phyloP scores from a whole-genome alignment of 1,140 invertebrate species.

The Brachionus rubens region DNA sequence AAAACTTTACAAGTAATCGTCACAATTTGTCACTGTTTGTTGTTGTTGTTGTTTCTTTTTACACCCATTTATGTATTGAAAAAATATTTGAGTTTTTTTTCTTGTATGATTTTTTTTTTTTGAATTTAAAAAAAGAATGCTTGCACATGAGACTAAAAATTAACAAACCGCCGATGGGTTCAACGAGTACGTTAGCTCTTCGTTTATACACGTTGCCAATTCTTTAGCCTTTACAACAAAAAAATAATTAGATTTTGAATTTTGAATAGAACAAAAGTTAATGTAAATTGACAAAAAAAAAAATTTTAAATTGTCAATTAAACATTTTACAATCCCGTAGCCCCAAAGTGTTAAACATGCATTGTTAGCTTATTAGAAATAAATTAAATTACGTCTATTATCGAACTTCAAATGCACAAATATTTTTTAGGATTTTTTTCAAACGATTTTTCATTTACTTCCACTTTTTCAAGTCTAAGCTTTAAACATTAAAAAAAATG shows the following conservation, averaged over 20 bases:
- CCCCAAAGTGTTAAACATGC: no score
- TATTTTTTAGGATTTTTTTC: slow-evolving; percentile 23
- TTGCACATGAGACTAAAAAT: slow-evolving; percentile 40
- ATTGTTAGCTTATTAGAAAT: not conserved
- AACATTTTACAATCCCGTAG: no score
- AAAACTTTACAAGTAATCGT: no score
- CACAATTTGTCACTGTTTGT: no score
- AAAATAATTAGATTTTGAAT: not conserved
- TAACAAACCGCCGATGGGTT: slow-evolving; percentile 43
- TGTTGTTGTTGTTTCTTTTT: no score
- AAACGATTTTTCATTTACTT: slow-evolving; percentile 32
- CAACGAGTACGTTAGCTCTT: slow-evolving; percentile 33
- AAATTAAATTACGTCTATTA: slow-evolving; percentile 37
- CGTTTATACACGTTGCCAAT: slow-evolving; percentile 28
- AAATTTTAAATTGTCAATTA: no score
- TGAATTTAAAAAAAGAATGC: not conserved
- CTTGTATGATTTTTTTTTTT: no score
- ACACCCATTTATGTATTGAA: slow-evolving; percentile 21
- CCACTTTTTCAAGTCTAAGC: slow-evolving; percentile 14
- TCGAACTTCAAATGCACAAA: slow-evolving; percentile 34
- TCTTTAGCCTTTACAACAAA: slow-evolving; percentile 39
- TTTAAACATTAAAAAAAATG: no score
- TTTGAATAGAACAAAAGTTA: no score
- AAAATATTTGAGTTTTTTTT: not conserved
- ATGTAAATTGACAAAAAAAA: no score